Evolutionary conservation across 2,797 vertebrate species (phyloP).

Genomic region (Aselliscus stoliczkanus): DNA sequence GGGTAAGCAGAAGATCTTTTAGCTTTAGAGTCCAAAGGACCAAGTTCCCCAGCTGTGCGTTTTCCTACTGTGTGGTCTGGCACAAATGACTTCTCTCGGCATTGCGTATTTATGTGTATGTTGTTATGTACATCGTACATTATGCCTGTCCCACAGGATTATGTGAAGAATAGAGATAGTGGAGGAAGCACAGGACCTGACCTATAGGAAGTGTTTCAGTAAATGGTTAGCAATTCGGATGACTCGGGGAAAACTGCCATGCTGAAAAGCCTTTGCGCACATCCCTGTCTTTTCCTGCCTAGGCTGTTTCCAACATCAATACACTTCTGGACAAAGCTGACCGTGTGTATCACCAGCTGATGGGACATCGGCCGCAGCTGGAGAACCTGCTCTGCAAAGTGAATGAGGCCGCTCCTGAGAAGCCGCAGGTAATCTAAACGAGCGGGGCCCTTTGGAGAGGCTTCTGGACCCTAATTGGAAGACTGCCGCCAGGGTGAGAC

Average conservation of each 20-base stretch:
- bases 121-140: neutral
- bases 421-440: constrained; percentile 89
- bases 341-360: constrained; percentile 97
- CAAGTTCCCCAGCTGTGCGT: neutral
- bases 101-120: neutral
- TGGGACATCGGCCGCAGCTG: constrained; percentile 97
- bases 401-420: constrained; percentile 97
- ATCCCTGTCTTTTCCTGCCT: neutral
- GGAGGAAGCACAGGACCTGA: neutral
- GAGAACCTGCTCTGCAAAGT: constrained; percentile 97
- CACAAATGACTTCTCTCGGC: neutral
- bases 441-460: neutral
- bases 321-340: constrained; percentile 98
- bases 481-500: neutral
- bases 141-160: neutral
- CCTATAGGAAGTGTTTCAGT: neutral
- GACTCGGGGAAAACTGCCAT: neutral
- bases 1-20: neutral
- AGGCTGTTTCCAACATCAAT: constrained; percentile 99
- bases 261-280: neutral
- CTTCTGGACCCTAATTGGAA: neutral
- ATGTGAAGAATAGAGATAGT: neutral
- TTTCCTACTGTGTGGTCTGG: neutral
- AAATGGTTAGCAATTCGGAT: neutral
- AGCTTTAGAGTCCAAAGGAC: neutral